Conservation (phyloP, 2,888 invertebrate genomes). For the Pachydiplax longipennis region DNA sequence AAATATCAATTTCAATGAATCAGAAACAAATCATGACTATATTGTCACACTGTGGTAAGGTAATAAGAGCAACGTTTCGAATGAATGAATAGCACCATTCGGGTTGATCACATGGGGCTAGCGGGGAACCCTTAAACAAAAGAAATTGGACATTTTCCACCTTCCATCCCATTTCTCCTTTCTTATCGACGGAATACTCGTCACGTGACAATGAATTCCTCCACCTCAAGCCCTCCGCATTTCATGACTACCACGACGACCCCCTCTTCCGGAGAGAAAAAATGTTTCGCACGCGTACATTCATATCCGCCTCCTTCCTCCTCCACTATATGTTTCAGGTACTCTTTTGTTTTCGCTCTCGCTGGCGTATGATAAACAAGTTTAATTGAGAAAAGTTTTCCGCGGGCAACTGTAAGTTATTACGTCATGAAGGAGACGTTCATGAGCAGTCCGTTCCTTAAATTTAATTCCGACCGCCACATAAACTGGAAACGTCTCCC, state of each 20-base stretch:
- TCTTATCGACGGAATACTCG: neutral
- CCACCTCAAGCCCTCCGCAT: neutral
- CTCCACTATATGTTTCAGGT: neutral
- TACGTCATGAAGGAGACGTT: neutral
- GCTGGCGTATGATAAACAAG: neutral
- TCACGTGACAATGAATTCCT: neutral
- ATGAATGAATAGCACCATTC: too few species aligned
- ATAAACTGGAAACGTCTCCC: neutral
- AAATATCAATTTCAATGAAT: too few species aligned
- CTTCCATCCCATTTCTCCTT: neutral
- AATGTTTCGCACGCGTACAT: neutral
- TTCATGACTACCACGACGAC: neutral
- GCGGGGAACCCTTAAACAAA: too few species aligned
- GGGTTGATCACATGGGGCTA: too few species aligned
- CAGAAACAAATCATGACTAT: too few species aligned
- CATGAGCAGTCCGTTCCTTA: neutral
- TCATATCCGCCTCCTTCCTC: neutral
- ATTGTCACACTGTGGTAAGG: too few species aligned
- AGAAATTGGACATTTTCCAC: too few species aligned
- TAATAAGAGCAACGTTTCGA: too few species aligned
- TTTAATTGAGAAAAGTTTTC: constrained; percentile 26
- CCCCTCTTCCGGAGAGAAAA: neutral
- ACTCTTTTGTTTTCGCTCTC: neutral
- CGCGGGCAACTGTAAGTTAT: neutral
- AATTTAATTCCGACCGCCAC: neutral